phyloP scores from a whole-genome alignment of 2,888 invertebrate genomes.

The Acronicta aceris region DNA sequence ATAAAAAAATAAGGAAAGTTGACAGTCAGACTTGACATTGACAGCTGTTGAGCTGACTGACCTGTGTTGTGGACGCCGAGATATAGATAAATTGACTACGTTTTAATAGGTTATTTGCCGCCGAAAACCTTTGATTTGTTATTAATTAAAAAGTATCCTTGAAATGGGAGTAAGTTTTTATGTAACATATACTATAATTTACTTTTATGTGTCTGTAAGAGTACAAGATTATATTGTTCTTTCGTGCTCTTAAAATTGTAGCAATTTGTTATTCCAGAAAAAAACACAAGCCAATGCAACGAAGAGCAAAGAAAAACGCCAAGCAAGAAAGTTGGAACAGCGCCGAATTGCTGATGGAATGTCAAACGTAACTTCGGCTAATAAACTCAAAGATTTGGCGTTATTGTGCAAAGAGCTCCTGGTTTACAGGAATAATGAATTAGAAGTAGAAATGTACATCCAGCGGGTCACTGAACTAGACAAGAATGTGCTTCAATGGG shows the following conservation, averaged over 20 bases:
- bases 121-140: not conserved
- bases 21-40: too few relatives aligned
- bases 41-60: too few relatives aligned
- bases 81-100: too few relatives aligned
- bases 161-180: constrained; percentile 1
- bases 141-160: not conserved
- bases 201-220: not conserved
- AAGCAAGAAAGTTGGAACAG: constrained; percentile 90
- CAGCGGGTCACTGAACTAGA: constrained; percentile 89
- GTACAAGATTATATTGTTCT: not conserved
- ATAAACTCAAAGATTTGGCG: constrained; percentile 89
- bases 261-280: constrained; percentile 75
- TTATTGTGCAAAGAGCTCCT: constrained; percentile 90
- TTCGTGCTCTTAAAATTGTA: not conserved
- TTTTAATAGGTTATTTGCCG: constrained; percentile 1
- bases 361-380: constrained; percentile 90
- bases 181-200: not conserved
- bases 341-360: constrained; percentile 89
- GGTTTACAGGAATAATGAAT: constrained; percentile 90
- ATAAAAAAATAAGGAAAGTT: too few relatives aligned
- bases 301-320: constrained; percentile 90
- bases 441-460: constrained; percentile 90
- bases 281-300: constrained; percentile 78
- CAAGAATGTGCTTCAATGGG: constrained; percentile 90
- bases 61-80: too few relatives aligned